Evolutionary conservation across 2,113 vertebrate genomes (phyloP).

Genomic region (Oreochromis niloticus): DNA sequence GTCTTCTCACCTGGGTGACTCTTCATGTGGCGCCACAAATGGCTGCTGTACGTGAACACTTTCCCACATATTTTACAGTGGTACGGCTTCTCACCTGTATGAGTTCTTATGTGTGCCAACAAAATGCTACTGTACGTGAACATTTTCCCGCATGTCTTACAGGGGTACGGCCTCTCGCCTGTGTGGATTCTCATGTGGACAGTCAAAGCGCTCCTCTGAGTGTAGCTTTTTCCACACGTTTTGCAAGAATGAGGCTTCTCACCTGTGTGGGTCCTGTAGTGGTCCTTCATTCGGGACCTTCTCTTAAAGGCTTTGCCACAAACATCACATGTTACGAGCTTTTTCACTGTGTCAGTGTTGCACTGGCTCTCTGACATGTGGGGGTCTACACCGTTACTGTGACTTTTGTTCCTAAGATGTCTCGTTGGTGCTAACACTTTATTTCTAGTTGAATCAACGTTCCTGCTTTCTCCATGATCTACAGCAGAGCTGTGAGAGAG

Average conservation of each 20-base stretch:
- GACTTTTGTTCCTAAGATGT: background rate
- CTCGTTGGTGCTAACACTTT: background rate
- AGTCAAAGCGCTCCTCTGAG: background rate
- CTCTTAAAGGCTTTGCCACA: background rate
- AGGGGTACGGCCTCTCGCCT: background rate
- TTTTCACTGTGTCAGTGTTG: background rate
- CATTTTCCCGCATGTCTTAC: background rate
- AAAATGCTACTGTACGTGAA: background rate
- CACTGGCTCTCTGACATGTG: background rate
- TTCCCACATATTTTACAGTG: background rate
- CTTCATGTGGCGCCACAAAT: background rate
- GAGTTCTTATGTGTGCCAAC: background rate
- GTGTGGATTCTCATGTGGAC: background rate
- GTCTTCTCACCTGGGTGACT: background rate
- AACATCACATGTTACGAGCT: background rate
- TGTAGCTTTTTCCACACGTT: background rate
- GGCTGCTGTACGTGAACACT: background rate
- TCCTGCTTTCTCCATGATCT: background rate
- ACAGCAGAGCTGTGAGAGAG: fast-evolving
- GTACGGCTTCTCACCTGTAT: background rate
- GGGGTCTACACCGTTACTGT: background rate
- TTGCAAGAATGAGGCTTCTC: background rate
- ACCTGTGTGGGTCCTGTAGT: background rate
- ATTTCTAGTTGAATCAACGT: fast-evolving
- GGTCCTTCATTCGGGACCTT: background rate